Evolutionary conservation across 2,113 vertebrate genomes (phyloP), one percentile per base, ranked within the genome.

Genomic region (Aegotheles bennettii): DNA sequence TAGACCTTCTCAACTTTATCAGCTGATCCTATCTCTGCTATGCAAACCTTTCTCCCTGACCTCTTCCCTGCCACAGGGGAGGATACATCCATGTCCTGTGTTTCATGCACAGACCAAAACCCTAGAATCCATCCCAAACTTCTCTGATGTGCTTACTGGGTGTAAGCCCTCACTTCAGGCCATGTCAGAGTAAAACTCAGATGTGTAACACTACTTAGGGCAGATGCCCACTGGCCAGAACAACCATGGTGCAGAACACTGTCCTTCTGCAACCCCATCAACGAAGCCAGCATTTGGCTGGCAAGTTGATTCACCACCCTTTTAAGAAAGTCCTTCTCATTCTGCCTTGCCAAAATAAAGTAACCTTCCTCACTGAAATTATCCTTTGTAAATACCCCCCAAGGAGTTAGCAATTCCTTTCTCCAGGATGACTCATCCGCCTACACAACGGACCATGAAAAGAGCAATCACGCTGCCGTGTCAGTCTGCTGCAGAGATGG

Each of bases 341-440:
- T 2, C 3, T 1, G 0, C 8, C 80, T 86, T 67, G 68, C 68
- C 86, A 78, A 96, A 91, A 82, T 65, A 36, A 88, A 89, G 54
- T 57, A 65, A 92, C 71, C 79, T 74, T 84, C 90, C 90, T 51
- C 3, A 1, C 53, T 81, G 89, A 90, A 92, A 84, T 81, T 54
- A 57, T 93, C 76, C 50, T 74, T 19, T 40, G 86, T 57, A 96
- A 96, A 90, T 84, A 80, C 86, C 94, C 91, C 87, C 85, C 56
- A 42, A 94, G 89, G 93, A 96, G 93, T 48, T 25, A 31, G 87
- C 73, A 90, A 35, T 87, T 96, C 94, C 89, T 38, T 89, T 86
- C 84, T 59, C 80, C 78, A 19, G 12, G 47, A 85, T 96, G 95
- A 95, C 86, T 96, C 90, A 92, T 90, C 93, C 92, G 94, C 93